A percentile compares a stretch with the other conserved stretches of the same genome.
These are phyloP conservation scores for Anorthoa munda DNA, from an alignment of 2,888 invertebrate genomes.

Conservation along the genomic window DNA sequence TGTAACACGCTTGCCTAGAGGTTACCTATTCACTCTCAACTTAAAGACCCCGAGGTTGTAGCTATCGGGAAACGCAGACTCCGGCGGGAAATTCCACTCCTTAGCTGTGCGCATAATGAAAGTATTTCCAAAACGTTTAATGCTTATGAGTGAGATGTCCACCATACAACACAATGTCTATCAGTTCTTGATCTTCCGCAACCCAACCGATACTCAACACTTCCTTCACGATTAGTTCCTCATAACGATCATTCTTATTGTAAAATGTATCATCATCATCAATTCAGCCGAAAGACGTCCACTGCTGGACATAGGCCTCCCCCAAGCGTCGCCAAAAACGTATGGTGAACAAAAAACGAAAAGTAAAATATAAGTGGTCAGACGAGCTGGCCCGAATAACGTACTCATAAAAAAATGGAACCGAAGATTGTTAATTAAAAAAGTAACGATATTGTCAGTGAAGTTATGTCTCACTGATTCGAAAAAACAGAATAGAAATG, in stretches of 20 bases:
- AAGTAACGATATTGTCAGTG: slow-evolving; percentile 4
- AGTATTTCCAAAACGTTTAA: no score
- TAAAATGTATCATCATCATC: not conserved
- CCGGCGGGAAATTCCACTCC: no score
- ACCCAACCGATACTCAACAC: not conserved
- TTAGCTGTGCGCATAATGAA: no score
- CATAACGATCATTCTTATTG: not conserved
- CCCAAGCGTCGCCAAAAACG: no score
- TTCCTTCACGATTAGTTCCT: not conserved
- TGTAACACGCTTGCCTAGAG: no score
- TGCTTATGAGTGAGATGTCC: no score
- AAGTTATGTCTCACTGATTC: slow-evolving; percentile 26
- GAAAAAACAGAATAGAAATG: slow-evolving; percentile 17
- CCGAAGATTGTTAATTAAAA: slow-evolving; percentile 28
- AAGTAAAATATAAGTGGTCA: slow-evolving; percentile 2
- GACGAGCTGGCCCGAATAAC: not conserved
- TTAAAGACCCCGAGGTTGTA: no score
- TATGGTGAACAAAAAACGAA: not conserved
- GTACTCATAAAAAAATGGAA: slow-evolving; percentile 18
- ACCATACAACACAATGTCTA: not conserved
- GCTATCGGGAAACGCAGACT: no score
- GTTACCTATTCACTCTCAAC: no score
- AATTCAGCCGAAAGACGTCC: no score
- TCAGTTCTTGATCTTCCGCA: not conserved
- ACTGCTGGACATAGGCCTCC: no score